Percentiles rank a stretch among this genome's conserved stretches.
phyloP scores from a whole-genome alignment of 2,888 invertebrate species.

The Lomographa bimaculata region DNA sequence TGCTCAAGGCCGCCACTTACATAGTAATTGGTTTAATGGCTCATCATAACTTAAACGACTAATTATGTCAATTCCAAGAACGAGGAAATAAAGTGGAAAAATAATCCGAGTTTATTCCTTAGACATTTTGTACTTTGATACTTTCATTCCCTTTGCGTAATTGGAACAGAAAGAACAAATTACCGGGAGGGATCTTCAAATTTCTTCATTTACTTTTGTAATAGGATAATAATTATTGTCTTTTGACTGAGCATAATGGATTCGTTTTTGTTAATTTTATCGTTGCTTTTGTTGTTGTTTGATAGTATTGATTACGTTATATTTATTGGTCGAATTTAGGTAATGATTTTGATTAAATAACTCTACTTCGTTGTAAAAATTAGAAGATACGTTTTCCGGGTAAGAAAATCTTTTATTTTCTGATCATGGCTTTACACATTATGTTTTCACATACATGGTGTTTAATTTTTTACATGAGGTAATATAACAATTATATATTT shows the following conservation, averaged over 20 bases:
- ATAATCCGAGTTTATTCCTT: constrained; percentile 43
- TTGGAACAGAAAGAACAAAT: constrained; percentile 58
- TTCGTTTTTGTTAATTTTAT: constrained; percentile 35
- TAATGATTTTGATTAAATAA: constrained; percentile 1
- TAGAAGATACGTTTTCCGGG: too few relatives aligned
- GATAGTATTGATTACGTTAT: constrained; percentile 21
- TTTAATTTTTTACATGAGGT: too few relatives aligned
- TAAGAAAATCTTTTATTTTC: too few relatives aligned
- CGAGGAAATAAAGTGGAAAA: constrained; percentile 44
- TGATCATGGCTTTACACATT: too few relatives aligned
- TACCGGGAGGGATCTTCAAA: constrained; percentile 51
- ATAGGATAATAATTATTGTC: constrained; percentile 60
- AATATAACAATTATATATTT: too few relatives aligned
- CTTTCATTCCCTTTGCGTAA: constrained; percentile 49
- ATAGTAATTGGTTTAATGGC: constrained; percentile 46
- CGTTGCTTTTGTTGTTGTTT: constrained; percentile 30
- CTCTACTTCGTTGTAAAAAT: too few relatives aligned
- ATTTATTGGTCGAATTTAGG: constrained; percentile 9
- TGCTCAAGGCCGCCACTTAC: too few relatives aligned
- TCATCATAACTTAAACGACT: constrained; percentile 46
- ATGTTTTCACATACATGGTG: too few relatives aligned
- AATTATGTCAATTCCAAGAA: constrained; percentile 45
- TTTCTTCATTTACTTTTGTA: constrained; percentile 61
- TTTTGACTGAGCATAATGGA: constrained; percentile 47
- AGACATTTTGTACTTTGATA: constrained; percentile 51